A percentile compares a stretch with the other conserved stretches of the same genome.
phyloP scores from a whole-genome alignment of 2,888 invertebrate species.

The Trissolcus japonicus region DNA sequence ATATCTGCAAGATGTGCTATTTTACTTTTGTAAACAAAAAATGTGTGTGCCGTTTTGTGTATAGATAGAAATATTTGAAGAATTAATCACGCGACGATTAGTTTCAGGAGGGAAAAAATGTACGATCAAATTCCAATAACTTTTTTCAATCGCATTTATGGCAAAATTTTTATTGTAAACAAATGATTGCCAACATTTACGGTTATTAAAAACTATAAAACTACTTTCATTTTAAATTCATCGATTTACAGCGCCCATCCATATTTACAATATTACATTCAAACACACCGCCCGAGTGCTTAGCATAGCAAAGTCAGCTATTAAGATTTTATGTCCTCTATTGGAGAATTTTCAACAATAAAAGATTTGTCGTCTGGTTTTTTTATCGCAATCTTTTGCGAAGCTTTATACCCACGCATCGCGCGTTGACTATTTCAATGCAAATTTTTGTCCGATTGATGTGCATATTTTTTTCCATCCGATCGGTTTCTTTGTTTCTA shows the following conservation, averaged over 20 bases:
- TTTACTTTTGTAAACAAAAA: too few relatives aligned
- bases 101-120: too few relatives aligned
- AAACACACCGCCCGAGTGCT: slow-evolving; percentile 18
- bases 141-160: slow-evolving; percentile 1
- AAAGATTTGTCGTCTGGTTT: slow-evolving; percentile 7
- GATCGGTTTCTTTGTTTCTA: too few relatives aligned
- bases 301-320: slow-evolving; percentile 4
- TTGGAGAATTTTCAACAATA: slow-evolving; percentile 9
- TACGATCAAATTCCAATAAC: too few relatives aligned
- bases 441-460: neutral
- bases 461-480: too few relatives aligned
- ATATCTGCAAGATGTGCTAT: too few relatives aligned
- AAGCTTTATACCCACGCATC: too few relatives aligned
- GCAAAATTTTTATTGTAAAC: slow-evolving; percentile 15
- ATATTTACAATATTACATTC: slow-evolving; percentile 27
- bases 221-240: slow-evolving; percentile 18
- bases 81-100: too few relatives aligned
- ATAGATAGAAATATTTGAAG: too few relatives aligned
- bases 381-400: too few relatives aligned
- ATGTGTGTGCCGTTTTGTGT: neutral
- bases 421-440: neutral
- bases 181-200: slow-evolving; percentile 15
- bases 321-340: slow-evolving; percentile 11
- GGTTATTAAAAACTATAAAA: slow-evolving; percentile 16
- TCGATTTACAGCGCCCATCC: slow-evolving; percentile 17